Base-by-base conservation (phyloP, 2,888 invertebrate genomes). In the Drosophila anomelani region DNA sequence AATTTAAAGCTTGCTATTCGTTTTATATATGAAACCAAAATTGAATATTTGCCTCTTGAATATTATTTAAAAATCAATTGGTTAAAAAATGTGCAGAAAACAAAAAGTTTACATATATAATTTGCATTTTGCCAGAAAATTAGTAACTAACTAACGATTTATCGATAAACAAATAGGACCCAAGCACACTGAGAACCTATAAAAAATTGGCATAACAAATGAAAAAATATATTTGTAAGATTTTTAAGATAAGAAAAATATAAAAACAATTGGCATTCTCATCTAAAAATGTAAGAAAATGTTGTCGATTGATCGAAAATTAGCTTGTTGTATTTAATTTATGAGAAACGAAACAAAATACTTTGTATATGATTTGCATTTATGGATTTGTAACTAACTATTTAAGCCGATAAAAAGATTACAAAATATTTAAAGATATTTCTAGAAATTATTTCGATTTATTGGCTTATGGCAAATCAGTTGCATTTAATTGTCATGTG, bases 11-110 rank as follows among this genome's bases (percentile, higher is more conserved):
- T 69, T 59, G 75, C 63, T 47, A 61, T 55, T 79, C 68, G 75
- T 66, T 77, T 77, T 77, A 34, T 55, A 82, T 68, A 80, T 71
- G 64, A 41, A 68, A 54, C 43, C 75, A 71, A 55, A 36, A 77
- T 75, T 34, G 61, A 76, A 62, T 74, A 86, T 75, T 78, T 81
- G 87, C 81, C 89, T 86, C 85, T 84, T 85, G 85, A 77, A 70
- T 85, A 85, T 88, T 72, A 85, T 88, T 84, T 84, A 62, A 58
- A 63, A 69, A 75, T 56, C 63, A 57, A 74, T 70, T 76, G 85
- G 76, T 64, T 46, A 36, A 46, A 68, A 67, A 78, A 54, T 62
- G 43, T 59, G 29, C 17, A 20, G 49, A 60, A 36, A 43, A 38
- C 15, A n/a, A 38, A 67, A 67, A 46, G 12, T 39, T 72, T 72